Evolutionary conservation across 2,888 invertebrate genomes (phyloP), one percentile per base, ranked within the genome.

Genomic region (Neoascia interrupta): DNA sequence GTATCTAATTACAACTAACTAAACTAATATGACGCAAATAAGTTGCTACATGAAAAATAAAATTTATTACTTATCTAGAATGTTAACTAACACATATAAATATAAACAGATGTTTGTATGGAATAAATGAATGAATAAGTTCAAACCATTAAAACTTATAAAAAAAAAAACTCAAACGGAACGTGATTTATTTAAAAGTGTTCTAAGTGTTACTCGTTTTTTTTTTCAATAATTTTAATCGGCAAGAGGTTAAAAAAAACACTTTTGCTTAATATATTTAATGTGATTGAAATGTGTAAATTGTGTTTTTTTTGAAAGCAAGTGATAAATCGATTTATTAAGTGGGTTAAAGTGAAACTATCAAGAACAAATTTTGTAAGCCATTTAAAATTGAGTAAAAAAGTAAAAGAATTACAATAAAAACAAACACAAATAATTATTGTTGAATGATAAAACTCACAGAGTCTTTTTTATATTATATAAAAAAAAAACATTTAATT

Each of bases 1-100:
- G 58, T 54, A 41, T 60, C 66, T 73, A 73, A 53, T 49, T 53
- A 66, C 66, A 79, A 66, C 36, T 75, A 72, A 73, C 73, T 79
- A 79, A 61, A 6, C 70, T 61, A 70, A 45, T 58, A n/a, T 37
- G 51, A 60, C 43, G 51, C 36, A 79, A 72, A 49, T 70, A 45
- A 49, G 26, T 54, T 64, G 64, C 79, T 79, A 79, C 79, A 79
- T 73, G 61, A 45, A 69, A 75, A 58, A 18, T 21, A 68, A 37
- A 10, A 21, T 23, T 41, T 21, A 45, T 53, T 58, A 72, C 13
- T 54, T 66, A 28, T 72, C 54, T 79, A 66, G 61, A 13, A 56
- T 39, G 18, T 39, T 8, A 66, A 66, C 79, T 66, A 73, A 79
- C 79, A 79, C 76, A 76, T 45, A n/a, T n/a, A n/a, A n/a, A n/a